Evolutionary conservation across 1,140 invertebrate genomes (phyloP), one percentile per base, ranked within the genome.

Genomic region (Meloidogyne floridensis): DNA sequence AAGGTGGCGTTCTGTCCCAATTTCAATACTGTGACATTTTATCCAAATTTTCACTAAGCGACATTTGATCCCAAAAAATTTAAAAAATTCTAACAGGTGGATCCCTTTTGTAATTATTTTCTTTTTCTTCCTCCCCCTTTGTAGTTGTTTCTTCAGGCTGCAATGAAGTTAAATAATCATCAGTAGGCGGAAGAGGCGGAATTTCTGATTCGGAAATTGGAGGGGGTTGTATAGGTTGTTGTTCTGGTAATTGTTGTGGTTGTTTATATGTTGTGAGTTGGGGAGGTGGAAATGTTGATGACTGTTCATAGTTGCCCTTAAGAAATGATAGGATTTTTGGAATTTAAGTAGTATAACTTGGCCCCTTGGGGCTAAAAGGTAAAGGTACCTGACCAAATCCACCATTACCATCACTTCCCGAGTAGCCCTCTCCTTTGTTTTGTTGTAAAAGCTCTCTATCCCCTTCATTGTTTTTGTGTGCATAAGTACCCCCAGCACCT

Each of bases 131-230:
- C 42, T 69, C 75, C 2, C 77, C 80, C 2, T 72, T 51, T 32
- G 72, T 65, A 3, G 56, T 59, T 59, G 54, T 80, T 71, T 13
- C 80, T 70, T 7, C 72, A 15, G 11, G 8, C 42, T 42, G 10
- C 18, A 83, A 65, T 82, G 59, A 71, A 56, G 32, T 8, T 74
- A n/a, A 56, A 10, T 72, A 42, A 71, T 71, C 32, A 77, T 43
- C 42, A 56, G 13, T 56, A 13, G 42, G 20, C 2, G 75, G 42
- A 42, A 73, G 13, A 2, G 42, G 42, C 15, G 42, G 72, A 7
- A 42, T 15, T 15, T 3, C 13, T 47, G 11, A 13, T 43, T 73
- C 51, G 32, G 7, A 3, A 73, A 73, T 73, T 15, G 20, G 72
- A 1, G 51, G 72, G 6, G 72, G 72, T 53, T 47, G 72, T 42